Percentiles rank a stretch among this genome's conserved stretches.
Conservation (phyloP, 2,113 vertebrate species). For the Paracanthobrama guichenoti region DNA sequence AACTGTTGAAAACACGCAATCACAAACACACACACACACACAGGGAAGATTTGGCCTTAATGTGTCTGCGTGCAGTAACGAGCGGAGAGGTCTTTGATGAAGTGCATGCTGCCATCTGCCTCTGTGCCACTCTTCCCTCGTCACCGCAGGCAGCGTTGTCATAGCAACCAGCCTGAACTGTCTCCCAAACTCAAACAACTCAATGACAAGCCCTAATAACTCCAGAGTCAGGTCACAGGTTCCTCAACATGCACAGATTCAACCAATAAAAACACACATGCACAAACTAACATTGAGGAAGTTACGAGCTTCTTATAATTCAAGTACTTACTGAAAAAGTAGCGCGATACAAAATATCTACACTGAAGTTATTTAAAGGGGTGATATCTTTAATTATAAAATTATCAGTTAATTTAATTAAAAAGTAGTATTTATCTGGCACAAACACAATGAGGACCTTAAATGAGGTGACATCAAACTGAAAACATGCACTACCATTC, state of each 20-base stretch:
- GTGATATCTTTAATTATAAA: no score
- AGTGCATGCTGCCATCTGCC: conserved; percentile 54
- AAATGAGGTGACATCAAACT: background rate
- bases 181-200: conserved; percentile 36
- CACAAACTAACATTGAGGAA: background rate
- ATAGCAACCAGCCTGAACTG: conserved; percentile 50
- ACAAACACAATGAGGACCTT: background rate
- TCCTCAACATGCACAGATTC: background rate
- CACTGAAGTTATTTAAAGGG: background rate
- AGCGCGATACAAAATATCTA: background rate
- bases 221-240: background rate
- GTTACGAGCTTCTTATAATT: background rate
- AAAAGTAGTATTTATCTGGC: background rate
- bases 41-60: conserved; percentile 50
- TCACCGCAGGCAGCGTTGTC: conserved; percentile 50
- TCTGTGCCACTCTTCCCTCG: conserved; percentile 43
- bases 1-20: conserved; percentile 72
- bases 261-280: background rate
- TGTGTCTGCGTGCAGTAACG: conserved; percentile 51
- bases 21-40: conserved; percentile 44
- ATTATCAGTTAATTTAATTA: background rate
- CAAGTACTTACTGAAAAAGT: background rate
- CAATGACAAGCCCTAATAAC: conserved; percentile 21
- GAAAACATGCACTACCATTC: background rate
- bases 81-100: conserved; percentile 55